Evolutionary conservation across 2,797 vertebrate species (phyloP), one percentile per base, ranked within the genome.

Genomic region (Holocentrus rufus): DNA sequence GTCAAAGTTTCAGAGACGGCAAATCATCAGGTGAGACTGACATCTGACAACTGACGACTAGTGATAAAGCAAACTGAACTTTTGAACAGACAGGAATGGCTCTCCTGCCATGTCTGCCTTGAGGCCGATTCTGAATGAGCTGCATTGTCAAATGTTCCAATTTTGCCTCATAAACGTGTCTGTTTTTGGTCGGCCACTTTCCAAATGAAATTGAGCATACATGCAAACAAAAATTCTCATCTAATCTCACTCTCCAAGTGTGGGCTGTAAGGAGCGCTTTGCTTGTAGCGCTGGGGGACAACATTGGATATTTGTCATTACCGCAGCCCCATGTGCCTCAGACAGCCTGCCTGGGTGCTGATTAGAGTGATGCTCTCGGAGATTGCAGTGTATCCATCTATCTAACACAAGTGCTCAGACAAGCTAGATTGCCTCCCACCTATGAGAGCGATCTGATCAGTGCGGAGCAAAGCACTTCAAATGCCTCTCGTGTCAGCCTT

Each of bases 1-100:
- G 98, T 99, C 79, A 98, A 96, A 93, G 96, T 99, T 73, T 98
- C 97, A 44, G 96, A 97, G 89, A 99, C 97, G 13, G 96, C 95
- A 84, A 96, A 95, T 89, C 94, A 97, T 88, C 97, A 98, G 95
- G 98, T 98, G 95, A 76, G 8, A 34, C 30, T 60, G 10, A 39
- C 58, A 15, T 31, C 25, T 27, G 25, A 27, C 25, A 27, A 27
- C 25, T 27, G 25, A 27, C 25, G 1, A 59, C 62, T 76, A 17
- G 22, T 42, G 7, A 2, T 69, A 13, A 50, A 62, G 7, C 34
- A 50, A 63, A 57, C 18, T 6, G 10, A 54, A 30, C 18, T 22
- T 13, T 34, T 34, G 31, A 34, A 9, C 1, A 42, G 27, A 49
- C 31, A 42, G 5, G 36, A 71, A 39, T 1, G 9, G 1, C 10